Conservation (phyloP, 2,888 invertebrate genomes). For the Macaria liturata region DNA sequence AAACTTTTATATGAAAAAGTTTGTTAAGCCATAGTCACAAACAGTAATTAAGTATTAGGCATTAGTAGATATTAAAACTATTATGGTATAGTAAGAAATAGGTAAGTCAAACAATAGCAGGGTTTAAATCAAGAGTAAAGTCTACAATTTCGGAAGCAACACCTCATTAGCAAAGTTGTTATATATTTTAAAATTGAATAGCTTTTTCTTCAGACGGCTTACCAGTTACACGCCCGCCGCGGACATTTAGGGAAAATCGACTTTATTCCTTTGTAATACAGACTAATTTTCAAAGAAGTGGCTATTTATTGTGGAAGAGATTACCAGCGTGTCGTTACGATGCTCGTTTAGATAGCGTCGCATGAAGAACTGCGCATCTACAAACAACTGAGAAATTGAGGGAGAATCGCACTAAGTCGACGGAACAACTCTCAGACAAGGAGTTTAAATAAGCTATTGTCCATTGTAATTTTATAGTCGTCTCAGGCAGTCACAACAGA, state of each 20-base stretch:
- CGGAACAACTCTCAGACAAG: too few relatives aligned
- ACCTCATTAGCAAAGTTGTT: conserved; percentile 23
- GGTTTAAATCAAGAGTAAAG: too few relatives aligned
- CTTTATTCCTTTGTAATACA: conserved; percentile 37
- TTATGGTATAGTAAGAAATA: too few relatives aligned
- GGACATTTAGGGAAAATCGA: conserved; percentile 30
- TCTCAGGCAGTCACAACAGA: too few relatives aligned
- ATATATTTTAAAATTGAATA: conserved; percentile 33
- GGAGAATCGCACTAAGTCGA: conserved; percentile 42
- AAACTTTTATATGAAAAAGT: too few relatives aligned
- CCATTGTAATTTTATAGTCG: too few relatives aligned
- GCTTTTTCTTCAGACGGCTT: conserved; percentile 48
- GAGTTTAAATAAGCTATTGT: too few relatives aligned
- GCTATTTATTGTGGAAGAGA: conserved; percentile 64
- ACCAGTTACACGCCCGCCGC: conserved; percentile 36
- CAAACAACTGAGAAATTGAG: conserved; percentile 50
- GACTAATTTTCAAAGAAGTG: conserved; percentile 44
- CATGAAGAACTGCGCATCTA: conserved; percentile 78
- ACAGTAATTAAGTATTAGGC: too few relatives aligned
- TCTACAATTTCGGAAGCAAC: conserved; percentile 1
- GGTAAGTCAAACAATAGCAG: too few relatives aligned
- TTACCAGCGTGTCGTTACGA: conserved; percentile 78
- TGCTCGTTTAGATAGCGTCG: conserved; percentile 78
- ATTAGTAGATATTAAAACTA: too few relatives aligned
- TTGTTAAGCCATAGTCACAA: too few relatives aligned